Evolutionary conservation across 2,888 invertebrate genomes (phyloP).

Genomic region (Eledona agricola): DNA sequence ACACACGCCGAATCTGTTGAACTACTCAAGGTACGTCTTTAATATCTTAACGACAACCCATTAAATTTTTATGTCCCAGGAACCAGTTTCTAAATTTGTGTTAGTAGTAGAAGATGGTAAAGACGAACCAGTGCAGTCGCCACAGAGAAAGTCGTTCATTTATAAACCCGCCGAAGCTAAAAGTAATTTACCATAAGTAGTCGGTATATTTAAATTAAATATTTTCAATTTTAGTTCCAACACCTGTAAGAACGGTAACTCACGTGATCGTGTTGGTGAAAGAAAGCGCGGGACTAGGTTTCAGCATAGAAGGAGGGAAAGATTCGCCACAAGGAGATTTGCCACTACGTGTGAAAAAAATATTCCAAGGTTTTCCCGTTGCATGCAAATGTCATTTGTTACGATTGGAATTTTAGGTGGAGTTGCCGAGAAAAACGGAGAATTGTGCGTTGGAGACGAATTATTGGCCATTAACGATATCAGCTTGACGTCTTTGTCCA

Average conservation of each 20-base stretch:
- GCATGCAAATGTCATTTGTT: neutral
- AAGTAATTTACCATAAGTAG: conserved; percentile 28
- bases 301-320: conserved; percentile 93
- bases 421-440: conserved; percentile 86
- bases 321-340: conserved; percentile 90
- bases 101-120: conserved; percentile 68
- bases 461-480: conserved; percentile 83
- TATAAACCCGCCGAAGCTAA: conserved; percentile 25
- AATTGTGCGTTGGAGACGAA: conserved; percentile 86
- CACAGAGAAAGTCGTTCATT: conserved; percentile 47
- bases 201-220: conserved; percentile 35
- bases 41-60: conserved; percentile 1
- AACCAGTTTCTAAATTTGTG: conserved; percentile 80
- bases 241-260: conserved; percentile 42
- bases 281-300: conserved; percentile 90
- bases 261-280: conserved; percentile 67
- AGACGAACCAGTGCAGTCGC: conserved; percentile 30
- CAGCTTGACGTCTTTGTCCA: conserved; percentile 83
- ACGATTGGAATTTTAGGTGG: conserved; percentile 71
- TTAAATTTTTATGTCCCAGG: conserved; percentile 62
- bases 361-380: conserved; percentile 80
- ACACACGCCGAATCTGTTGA: conserved; percentile 88
- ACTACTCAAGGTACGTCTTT: conserved; percentile 77
- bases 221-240: conserved; percentile 13
- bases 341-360: conserved; percentile 89